Evolutionary conservation across 2,113 vertebrate species (phyloP).

Genomic region (Percina caprodes): DNA sequence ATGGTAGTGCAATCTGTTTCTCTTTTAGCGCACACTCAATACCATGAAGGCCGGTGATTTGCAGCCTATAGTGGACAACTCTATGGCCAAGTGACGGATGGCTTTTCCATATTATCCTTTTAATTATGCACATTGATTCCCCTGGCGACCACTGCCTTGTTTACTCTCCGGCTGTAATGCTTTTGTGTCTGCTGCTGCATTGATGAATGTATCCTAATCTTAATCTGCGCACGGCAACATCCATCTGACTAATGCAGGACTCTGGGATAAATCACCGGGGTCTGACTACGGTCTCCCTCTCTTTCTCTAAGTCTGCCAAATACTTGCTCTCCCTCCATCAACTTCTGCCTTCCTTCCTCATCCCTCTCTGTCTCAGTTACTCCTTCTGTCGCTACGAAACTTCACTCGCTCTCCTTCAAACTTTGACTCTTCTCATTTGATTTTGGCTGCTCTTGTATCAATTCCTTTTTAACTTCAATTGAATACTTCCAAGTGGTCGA

Average conservation of each 20-base stretch:
- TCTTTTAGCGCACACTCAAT: slow-evolving; percentile 8
- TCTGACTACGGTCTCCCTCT: slow-evolving; percentile 36
- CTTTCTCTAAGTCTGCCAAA: slow-evolving; percentile 41
- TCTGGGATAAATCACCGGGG: slow-evolving; percentile 80
- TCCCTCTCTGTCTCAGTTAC: slow-evolving; percentile 16
- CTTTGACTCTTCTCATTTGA: slow-evolving; percentile 30
- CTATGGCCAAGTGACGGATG: slow-evolving; percentile 72
- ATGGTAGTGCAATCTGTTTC: background rate
- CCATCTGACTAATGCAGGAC: slow-evolving; percentile 79
- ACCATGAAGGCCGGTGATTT: slow-evolving; percentile 29
- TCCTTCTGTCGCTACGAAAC: slow-evolving; percentile 13
- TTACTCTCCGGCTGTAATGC: slow-evolving; percentile 85
- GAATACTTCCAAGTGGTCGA: slow-evolving; percentile 2
- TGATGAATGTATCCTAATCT: slow-evolving; percentile 86
- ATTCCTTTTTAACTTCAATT: slow-evolving; percentile 17
- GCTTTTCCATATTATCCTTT: slow-evolving; percentile 78
- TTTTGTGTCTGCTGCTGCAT: slow-evolving; percentile 83
- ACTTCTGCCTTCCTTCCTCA: background rate
- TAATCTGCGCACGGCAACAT: slow-evolving; percentile 80
- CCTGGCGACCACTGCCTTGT: slow-evolving; percentile 77
- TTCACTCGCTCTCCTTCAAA: slow-evolving; percentile 1
- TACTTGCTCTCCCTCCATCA: slow-evolving; percentile 32
- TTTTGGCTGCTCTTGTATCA: slow-evolving; percentile 1
- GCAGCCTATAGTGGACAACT: slow-evolving; percentile 50
- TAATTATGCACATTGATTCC: slow-evolving; percentile 85